phyloP scores from a whole-genome alignment of 2,888 invertebrate genomes.

The Limnephilus auricula region DNA sequence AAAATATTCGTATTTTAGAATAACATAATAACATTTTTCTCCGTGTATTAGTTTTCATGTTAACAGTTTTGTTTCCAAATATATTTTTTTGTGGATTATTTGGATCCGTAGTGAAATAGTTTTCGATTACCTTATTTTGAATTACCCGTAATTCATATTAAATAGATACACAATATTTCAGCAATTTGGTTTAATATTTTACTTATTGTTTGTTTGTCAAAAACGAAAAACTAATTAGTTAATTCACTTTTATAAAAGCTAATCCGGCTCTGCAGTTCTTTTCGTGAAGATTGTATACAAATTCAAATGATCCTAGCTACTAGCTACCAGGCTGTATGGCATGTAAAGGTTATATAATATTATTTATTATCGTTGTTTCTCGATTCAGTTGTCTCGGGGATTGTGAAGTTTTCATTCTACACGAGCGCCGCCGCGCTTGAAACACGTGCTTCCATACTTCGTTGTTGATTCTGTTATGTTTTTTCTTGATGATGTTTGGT shows the following conservation, averaged over 20 bases:
- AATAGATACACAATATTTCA: too few relatives aligned
- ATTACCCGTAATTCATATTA: too few relatives aligned
- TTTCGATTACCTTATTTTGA: too few relatives aligned
- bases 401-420: neutral
- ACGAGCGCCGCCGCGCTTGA: neutral
- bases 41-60: too few relatives aligned
- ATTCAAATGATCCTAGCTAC: neutral
- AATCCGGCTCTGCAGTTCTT: neutral
- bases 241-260: neutral
- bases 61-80: too few relatives aligned
- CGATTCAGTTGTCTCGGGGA: conserved; percentile 20
- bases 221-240: too few relatives aligned
- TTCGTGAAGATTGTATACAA: neutral
- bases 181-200: too few relatives aligned
- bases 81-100: too few relatives aligned
- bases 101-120: too few relatives aligned
- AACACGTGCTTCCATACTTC: neutral
- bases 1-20: too few relatives aligned
- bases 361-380: neutral
- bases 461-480: neutral
- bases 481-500: neutral
- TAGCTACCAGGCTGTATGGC: neutral
- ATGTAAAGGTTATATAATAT: neutral
- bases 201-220: too few relatives aligned
- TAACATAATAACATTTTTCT: too few relatives aligned